Evolutionary conservation across 2,888 invertebrate genomes (phyloP).

Genomic region (Euplexia lucipara): DNA sequence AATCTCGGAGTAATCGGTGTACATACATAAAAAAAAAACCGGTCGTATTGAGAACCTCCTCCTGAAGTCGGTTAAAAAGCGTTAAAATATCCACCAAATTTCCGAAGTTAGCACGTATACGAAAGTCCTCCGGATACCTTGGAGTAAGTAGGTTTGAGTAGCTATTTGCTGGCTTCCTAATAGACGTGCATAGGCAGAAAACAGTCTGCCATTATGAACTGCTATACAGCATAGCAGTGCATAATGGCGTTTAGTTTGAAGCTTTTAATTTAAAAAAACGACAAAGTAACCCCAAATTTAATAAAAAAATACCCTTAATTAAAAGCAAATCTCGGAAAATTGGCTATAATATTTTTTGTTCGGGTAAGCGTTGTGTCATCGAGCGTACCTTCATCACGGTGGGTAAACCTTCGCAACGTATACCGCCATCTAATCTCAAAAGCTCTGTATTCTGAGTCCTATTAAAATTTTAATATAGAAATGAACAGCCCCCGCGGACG

Average conservation of each 20-base stretch:
- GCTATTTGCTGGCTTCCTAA: conserved; percentile 10
- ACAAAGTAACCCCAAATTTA: conserved; percentile 10
- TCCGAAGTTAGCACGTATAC: too few species aligned
- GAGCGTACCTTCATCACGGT: conserved; percentile 61
- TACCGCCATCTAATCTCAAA: conserved; percentile 69
- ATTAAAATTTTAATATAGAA: conserved; percentile 77
- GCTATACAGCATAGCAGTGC: too few species aligned
- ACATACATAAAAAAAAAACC: too few species aligned
- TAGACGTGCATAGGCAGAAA: neutral
- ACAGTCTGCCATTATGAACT: too few species aligned
- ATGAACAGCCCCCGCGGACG: conserved; percentile 63
- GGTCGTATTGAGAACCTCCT: too few species aligned
- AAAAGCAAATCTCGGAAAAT: conserved; percentile 58
- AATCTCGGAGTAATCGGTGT: too few species aligned
- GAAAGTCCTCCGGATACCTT: too few species aligned
- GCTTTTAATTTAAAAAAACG: too few species aligned
- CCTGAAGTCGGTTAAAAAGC: too few species aligned
- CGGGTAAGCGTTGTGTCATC: conserved; percentile 56
- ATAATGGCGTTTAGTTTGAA: neutral
- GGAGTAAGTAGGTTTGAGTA: too few species aligned
- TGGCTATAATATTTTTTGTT: conserved; percentile 50
- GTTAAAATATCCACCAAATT: too few species aligned
- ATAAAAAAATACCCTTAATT: conserved; percentile 53
- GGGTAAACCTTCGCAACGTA: conserved; percentile 54
- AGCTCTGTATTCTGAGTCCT: conserved; percentile 66